Evolutionary conservation across 2,113 vertebrate genomes (phyloP).

Genomic region (Myiagra hebetior): DNA sequence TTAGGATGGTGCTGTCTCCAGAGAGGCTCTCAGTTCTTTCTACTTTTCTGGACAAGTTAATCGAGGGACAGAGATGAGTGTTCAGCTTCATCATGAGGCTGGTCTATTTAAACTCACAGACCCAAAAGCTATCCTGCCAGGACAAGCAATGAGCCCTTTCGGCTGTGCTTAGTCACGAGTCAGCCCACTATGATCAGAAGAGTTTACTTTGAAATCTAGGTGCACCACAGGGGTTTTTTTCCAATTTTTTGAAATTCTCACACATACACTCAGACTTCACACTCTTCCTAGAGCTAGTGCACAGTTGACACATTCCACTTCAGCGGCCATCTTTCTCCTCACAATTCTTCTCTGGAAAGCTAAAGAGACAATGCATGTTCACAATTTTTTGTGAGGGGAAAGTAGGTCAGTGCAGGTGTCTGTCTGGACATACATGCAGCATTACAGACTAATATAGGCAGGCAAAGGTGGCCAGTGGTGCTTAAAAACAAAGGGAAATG

Average conservation of each 20-base stretch:
- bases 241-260: neutral
- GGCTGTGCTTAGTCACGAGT: neutral
- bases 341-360: neutral
- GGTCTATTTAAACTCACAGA: neutral
- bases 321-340: neutral
- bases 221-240: neutral
- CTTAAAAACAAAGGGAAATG: neutral
- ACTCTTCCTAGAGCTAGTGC: neutral
- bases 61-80: neutral
- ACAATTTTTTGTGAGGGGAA: neutral
- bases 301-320: neutral
- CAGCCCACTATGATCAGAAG: neutral
- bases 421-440: neutral
- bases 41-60: neutral
- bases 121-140: neutral
- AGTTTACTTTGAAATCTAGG: neutral
- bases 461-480: fast-evolving
- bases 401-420: neutral
- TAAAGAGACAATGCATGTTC: neutral
- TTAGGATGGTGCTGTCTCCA: neutral
- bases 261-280: neutral
- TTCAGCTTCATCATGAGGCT: neutral
- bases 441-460: neutral
- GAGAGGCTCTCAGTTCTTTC: neutral
- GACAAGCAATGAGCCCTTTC: neutral